These are phyloP conservation scores for Haliclona indistincta DNA, from an alignment of 37 sponge, comb jelly and placozoan genomes.

Conservation along the genomic window DNA sequence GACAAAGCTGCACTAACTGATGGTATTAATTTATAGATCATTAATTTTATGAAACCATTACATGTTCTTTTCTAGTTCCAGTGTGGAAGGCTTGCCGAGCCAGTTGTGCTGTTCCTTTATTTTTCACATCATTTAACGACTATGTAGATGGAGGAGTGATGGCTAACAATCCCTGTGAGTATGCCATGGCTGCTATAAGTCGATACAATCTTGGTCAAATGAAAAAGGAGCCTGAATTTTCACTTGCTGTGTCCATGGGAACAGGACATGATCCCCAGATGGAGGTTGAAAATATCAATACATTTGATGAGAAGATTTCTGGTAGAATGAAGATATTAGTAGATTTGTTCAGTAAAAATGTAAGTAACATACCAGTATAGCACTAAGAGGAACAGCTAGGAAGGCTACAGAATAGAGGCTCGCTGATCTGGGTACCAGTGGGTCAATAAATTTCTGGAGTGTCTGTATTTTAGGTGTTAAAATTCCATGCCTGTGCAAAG, in stretches of 20 bases:
- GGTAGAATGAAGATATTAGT: neutral
- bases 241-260: constrained; percentile 21
- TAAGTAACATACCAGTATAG: neutral
- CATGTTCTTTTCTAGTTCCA: neutral
- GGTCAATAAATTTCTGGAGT: too few relatives aligned
- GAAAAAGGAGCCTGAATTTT: constrained; percentile 5
- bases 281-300: too few relatives aligned
- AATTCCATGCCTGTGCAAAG: too few relatives aligned
- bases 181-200: constrained; percentile 21
- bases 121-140: constrained; percentile 10
- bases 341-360: neutral
- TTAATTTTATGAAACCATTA: too few relatives aligned
- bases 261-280: constrained; percentile 8
- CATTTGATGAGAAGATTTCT: too few relatives aligned
- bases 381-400: too few relatives aligned
- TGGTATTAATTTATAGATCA: too few relatives aligned
- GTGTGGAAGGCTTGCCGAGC: constrained; percentile 29
- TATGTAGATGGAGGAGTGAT: constrained; percentile 34
- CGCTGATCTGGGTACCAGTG: too few relatives aligned
- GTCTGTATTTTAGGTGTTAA: too few relatives aligned
- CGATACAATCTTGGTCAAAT: neutral
- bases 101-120: constrained; percentile 26
- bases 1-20: neutral
- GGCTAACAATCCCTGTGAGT: constrained; percentile 15
- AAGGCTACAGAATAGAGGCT: too few relatives aligned